These are phyloP conservation scores for Platorchestia sp. DNA, from an alignment of 1,140 invertebrate species.

Conservation along the genomic window DNA sequence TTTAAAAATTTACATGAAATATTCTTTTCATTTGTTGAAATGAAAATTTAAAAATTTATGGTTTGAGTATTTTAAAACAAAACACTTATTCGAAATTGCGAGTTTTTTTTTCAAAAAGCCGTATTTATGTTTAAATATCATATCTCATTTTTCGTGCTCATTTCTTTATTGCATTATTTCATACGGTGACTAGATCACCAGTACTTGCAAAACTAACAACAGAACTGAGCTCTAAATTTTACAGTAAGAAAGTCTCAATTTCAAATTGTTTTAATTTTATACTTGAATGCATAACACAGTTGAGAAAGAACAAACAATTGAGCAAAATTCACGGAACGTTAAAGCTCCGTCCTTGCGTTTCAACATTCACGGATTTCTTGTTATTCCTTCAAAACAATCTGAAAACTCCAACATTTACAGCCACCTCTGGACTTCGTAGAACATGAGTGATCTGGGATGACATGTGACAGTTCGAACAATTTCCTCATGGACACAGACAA, in stretches of 20 bases:
- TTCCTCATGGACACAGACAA: neutral
- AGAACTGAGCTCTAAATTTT: neutral
- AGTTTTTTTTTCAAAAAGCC: no score
- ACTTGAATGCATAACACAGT: neutral
- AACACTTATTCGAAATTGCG: no score
- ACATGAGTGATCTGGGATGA: neutral
- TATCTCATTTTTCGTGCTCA: no score
- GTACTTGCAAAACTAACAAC: neutral
- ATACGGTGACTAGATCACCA: no score
- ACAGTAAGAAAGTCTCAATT: neutral
- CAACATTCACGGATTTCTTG: neutral
- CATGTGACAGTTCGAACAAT: neutral
- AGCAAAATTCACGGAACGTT: neutral
- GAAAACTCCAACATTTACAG: neutral
- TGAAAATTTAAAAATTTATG: no score
- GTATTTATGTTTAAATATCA: no score
- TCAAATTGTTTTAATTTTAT: neutral
- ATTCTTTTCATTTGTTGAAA: no score
- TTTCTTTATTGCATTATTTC: no score
- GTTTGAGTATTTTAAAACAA: no score
- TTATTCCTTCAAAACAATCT: neutral
- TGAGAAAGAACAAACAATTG: neutral
- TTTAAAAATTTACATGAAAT: no score
- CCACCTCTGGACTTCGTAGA: neutral
- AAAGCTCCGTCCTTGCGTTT: neutral